phyloP scores from a whole-genome alignment of 2,113 vertebrate species.

The Ceyx cyanopectus region DNA sequence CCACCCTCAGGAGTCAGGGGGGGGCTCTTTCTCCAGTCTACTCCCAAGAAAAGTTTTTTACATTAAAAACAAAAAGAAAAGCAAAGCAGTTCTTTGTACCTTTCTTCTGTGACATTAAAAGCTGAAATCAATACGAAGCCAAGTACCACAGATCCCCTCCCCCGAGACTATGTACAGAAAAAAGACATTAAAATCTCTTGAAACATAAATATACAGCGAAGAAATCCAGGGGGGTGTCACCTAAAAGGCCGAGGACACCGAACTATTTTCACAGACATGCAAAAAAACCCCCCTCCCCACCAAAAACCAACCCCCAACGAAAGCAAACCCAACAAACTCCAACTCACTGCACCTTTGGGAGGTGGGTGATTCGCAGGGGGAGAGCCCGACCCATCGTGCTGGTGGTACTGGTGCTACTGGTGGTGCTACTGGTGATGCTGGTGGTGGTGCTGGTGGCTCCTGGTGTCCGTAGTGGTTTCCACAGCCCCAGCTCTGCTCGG shows the following conservation, averaged over 20 bases:
- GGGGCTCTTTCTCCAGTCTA: constrained; percentile 15
- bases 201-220: constrained; percentile 70
- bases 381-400: rapidly evolving
- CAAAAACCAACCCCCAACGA: no score
- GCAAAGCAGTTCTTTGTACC: not conserved
- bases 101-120: not conserved
- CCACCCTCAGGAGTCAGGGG: not conserved
- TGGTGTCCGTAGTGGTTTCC: not conserved
- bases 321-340: not conserved
- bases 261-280: constrained; percentile 40
- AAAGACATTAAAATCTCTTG: constrained; percentile 16
- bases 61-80: constrained; percentile 23
- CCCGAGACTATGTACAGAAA: constrained; percentile 16
- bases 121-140: not conserved
- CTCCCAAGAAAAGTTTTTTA: not conserved
- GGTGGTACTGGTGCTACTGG: not conserved
- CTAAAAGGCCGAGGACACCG: constrained; percentile 1
- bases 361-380: not conserved
- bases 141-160: not conserved
- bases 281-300: no score
- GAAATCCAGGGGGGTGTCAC: constrained; percentile 22
- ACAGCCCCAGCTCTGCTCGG: not conserved
- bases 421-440: not conserved
- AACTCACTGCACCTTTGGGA: not conserved
- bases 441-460: not conserved